phyloP scores from a whole-genome alignment of 2,888 invertebrate species.

The Oasisia sp. region DNA sequence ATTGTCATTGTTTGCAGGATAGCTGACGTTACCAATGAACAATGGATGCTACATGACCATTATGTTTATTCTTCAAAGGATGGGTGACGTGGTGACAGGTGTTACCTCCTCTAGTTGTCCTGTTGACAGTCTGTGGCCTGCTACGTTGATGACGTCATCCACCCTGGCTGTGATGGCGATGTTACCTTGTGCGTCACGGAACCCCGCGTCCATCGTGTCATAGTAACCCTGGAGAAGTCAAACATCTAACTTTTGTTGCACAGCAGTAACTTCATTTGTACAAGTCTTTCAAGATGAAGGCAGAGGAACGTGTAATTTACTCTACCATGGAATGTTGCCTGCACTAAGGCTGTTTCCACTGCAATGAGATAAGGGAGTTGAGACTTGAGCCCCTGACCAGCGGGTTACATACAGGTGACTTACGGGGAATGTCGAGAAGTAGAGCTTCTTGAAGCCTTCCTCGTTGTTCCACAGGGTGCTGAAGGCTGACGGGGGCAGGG shows the following conservation, averaged over 20 bases:
- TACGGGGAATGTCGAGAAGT: constrained; percentile 86
- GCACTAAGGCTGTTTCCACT: not conserved
- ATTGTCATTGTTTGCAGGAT: too few species aligned
- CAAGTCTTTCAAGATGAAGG: not conserved
- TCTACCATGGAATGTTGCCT: not conserved
- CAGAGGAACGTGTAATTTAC: not conserved
- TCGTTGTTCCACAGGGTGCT: constrained; percentile 84
- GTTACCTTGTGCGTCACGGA: constrained; percentile 83
- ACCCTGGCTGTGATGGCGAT: constrained; percentile 90
- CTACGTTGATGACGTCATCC: constrained; percentile 95
- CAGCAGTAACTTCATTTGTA: not conserved
- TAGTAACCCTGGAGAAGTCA: constrained; percentile 78
- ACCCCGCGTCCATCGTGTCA: constrained; percentile 95
- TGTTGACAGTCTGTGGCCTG: constrained; percentile 90
- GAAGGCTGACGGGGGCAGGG: constrained; percentile 89
- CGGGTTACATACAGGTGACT: constrained; percentile 57
- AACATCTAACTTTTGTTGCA: not conserved
- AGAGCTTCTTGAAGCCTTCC: constrained; percentile 81
- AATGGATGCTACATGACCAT: too few species aligned
- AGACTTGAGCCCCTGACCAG: too few species aligned
- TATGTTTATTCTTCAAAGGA: not conserved
- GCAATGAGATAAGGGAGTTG: not conserved
- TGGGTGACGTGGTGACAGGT: not conserved
- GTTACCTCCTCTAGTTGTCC: constrained; percentile 83
- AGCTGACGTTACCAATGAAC: too few species aligned